Base-by-base conservation (phyloP, 2,888 invertebrate species). In the Drosophila bunnanda region DNA sequence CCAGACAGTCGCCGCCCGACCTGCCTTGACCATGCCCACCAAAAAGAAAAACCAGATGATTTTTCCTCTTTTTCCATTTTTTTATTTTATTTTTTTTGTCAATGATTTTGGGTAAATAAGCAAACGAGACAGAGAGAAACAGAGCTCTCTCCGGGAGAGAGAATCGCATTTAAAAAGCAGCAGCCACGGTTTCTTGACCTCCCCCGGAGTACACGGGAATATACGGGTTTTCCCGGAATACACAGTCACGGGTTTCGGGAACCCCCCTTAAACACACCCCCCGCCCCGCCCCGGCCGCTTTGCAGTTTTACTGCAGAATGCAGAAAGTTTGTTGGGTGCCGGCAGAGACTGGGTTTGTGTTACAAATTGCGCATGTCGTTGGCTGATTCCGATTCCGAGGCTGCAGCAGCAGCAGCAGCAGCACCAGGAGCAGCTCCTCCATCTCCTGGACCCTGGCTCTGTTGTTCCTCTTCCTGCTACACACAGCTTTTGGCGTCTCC, bases 321-420 rank as follows among this genome's bases (percentile, higher is more conserved):
- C 71, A 67, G 61, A 81, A 77, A 75, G 79, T 87, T 79, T 81
- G 34, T 70, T 71, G 88, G 82, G 82, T 85, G 82, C 85, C 65
- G 69, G 55, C 83, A 91, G 90, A 91, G 92, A 91, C 91, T 91
- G 92, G 92, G 92, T 91, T 90, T 92, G 91, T 91, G 91, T 91
- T 92, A 92, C 91, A 91, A 91, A 91, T 91, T 92, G 91, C 91
- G 91, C 91, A 91, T 92, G 92, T 91, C 92, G 91, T 72, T 60
- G 60, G 52, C 59, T 55, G 46, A 39, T 62, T 88, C 80, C 74
- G 81, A 50, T 50, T 62, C 61, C 57, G 70, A 50, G 38, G 64
- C 50, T 73, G 74, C 59, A 74, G 76, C 74, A 75, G 76, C 75
- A 53, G 57, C 62, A 2, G 44, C n/a, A 2, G 25, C 44, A 25